A percentile compares a stretch with the other conserved stretches of the same genome.
Conservation (phyloP, 2,113 vertebrate species). For the Ahaetulla prasina region DNA sequence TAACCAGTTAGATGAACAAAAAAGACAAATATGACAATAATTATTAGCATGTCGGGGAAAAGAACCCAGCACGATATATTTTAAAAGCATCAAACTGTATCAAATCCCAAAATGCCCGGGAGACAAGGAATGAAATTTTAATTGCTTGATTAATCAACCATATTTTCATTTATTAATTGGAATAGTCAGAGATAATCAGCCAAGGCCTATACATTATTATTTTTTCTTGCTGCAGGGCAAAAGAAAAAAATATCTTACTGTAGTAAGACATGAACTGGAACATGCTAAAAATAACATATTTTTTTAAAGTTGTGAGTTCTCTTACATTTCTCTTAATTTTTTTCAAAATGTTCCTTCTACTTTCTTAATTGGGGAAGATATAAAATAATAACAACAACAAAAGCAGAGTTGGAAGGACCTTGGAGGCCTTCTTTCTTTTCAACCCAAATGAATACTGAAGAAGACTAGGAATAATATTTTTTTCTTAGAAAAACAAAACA, state of each 20-base stretch:
- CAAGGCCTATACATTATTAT: not conserved
- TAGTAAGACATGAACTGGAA: not conserved
- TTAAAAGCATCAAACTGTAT: not conserved
- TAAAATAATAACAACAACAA: too few species aligned
- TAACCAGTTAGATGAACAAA: not conserved
- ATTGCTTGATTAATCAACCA: not conserved
- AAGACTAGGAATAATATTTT: not conserved
- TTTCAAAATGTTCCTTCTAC: not conserved
- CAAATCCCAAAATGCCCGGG: not conserved
- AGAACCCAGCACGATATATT: not conserved
- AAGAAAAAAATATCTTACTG: not conserved
- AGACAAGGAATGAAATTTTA: not conserved
- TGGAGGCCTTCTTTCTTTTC: too few species aligned
- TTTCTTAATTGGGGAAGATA: not conserved
- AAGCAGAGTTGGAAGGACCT: too few species aligned
- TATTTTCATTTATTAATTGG: not conserved
- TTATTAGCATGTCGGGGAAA: not conserved
- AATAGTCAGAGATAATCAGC: not conserved
- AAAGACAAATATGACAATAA: not conserved
- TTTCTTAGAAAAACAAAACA: too few species aligned
- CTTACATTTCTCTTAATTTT: not conserved
- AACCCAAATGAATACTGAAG: not conserved
- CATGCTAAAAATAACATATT: not conserved
- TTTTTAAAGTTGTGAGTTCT: not conserved
- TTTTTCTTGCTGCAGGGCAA: not conserved